Base-by-base conservation (phyloP, 2,888 invertebrate species). In the Aphelenchoides bicaudatus region DNA sequence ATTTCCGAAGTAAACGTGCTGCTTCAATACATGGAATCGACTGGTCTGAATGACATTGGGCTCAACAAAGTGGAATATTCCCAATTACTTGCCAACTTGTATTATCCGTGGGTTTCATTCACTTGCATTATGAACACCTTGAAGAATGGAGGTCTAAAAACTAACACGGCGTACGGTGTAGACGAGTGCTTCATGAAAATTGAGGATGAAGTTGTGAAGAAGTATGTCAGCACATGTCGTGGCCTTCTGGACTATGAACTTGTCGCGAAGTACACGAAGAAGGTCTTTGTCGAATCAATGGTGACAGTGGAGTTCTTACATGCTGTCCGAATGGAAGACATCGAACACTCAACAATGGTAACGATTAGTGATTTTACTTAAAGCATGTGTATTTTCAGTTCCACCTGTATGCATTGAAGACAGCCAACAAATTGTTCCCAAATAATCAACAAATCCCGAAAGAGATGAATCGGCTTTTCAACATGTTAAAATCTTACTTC, bases 331-430 rank as follows among this genome's bases (percentile, higher is more conserved):
- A 43, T 43, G 43, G 43, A 43, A 21, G 43, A 43, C 43, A n/a
- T 25, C 43, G 43, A 43, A n/a, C 43, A 43, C 23, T 43, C 43
- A n/a, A 25, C n/a, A n/a, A n/a, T n/a, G n/a, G n/a, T n/a, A n/a
- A n/a, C n/a, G n/a, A n/a, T n/a, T n/a, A n/a, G n/a, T n/a, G n/a
- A n/a, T n/a, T n/a, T n/a, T n/a, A n/a, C n/a, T n/a, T n/a, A n/a
- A n/a, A n/a, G n/a, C n/a, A n/a, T n/a, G n/a, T n/a, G n/a, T n/a
- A n/a, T n/a, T n/a, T 21, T 43, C 25, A 8, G 23, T 43, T 19
- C 23, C 43, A 43, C 16, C 10, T 43, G 16, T 43, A 21, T n/a
- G 43, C 43, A 25, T 43, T 43, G 43, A 43, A 25, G 10, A 43
- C n/a, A 21, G 43, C 43, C 6, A 25, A 19, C 8, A 19, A 25